A percentile compares a stretch with the other conserved stretches of the same genome.
phyloP scores from a whole-genome alignment of 2,888 invertebrate species.

The Brachylomia viminalis region DNA sequence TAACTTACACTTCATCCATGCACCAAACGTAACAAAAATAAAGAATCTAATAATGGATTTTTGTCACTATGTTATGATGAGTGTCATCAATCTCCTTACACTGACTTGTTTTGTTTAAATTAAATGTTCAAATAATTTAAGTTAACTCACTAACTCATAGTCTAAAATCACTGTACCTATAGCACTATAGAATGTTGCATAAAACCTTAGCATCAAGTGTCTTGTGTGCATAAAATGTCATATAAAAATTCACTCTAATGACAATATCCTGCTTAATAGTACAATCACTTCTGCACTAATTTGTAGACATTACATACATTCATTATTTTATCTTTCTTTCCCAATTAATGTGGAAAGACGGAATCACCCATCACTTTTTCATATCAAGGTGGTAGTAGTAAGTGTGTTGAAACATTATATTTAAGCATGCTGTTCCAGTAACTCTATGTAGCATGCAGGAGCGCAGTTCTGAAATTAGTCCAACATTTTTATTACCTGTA shows the following conservation, averaged over 20 bases:
- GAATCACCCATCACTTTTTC: constrained; percentile 29
- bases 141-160: background rate
- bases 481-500: background rate
- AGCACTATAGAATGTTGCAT: constrained; percentile 14
- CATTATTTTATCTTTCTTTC: constrained; percentile 3
- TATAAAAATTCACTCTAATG: background rate
- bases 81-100: background rate
- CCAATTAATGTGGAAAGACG: constrained; percentile 3
- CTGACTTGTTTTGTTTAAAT: constrained; percentile 7
- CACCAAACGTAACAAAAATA: background rate
- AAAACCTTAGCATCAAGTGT: background rate
- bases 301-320: constrained; percentile 25
- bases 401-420: constrained; percentile 33
- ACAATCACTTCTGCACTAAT: constrained; percentile 15
- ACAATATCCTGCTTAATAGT: background rate
- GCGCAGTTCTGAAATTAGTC: constrained; percentile 10
- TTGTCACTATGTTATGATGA: background rate
- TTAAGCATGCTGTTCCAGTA: constrained; percentile 53
- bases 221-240: too few species aligned
- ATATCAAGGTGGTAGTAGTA: constrained; percentile 50
- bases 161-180: background rate
- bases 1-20: constrained; percentile 26
- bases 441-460: constrained; percentile 50
- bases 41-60: background rate
- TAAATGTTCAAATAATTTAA: background rate